phyloP scores from a whole-genome alignment of 1,140 invertebrate species.

The Drosophila kanapiae region DNA sequence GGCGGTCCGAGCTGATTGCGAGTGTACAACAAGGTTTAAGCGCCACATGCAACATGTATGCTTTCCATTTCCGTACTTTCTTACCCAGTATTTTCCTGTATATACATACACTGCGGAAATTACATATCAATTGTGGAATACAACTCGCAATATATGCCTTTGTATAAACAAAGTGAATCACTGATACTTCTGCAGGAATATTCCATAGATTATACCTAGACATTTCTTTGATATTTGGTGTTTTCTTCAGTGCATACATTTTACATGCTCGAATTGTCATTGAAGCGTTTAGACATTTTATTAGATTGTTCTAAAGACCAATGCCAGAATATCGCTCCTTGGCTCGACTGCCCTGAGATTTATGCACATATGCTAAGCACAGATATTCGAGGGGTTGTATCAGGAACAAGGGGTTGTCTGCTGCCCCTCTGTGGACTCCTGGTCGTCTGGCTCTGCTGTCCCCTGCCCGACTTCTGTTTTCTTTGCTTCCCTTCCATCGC shows the following conservation, averaged over 20 bases:
- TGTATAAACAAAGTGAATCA: too few relatives aligned
- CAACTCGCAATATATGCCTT: not conserved
- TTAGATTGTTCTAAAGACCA: conserved; percentile 77
- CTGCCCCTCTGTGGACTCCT: conserved; percentile 28
- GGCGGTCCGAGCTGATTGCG: conserved; percentile 56
- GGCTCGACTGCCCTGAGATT: conserved; percentile 61
- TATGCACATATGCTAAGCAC: conserved; percentile 83
- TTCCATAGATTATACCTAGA: not conserved
- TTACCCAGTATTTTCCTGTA: not conserved
- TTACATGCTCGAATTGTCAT: conserved; percentile 83
- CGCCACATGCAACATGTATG: conserved; percentile 79
- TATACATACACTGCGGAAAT: not conserved
- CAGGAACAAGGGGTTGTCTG: conserved; percentile 55
- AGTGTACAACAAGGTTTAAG: conserved; percentile 76
- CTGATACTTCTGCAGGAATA: not conserved
- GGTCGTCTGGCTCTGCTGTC: conserved; percentile 24
- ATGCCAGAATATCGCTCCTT: conserved; percentile 53
- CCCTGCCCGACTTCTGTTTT: conserved; percentile 17
- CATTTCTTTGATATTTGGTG: not conserved
- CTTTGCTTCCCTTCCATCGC: conserved; percentile 16
- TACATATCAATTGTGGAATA: not conserved
- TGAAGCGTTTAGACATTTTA: conserved; percentile 84
- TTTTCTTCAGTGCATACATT: conserved; percentile 34
- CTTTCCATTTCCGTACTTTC: conserved; percentile 16
- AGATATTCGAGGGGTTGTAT: conserved; percentile 58